These are phyloP conservation scores for Bombyx mori DNA, from an alignment of 1,140 invertebrate genomes.

Conservation along the genomic window ASM3026992v2 NC_085109.1:3854001-3854500, in stretches of 20 bases:
- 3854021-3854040: conserved; percentile 10
- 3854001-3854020: conserved; percentile 16
- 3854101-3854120: conserved; percentile 31
- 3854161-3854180: conserved; percentile 19
- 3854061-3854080: conserved; percentile 45
- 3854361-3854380: conserved; percentile 85
- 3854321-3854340: conserved; percentile 73
- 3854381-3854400: conserved; percentile 95
- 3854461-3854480: conserved; percentile 75
- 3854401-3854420: conserved; percentile 83
- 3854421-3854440: conserved; percentile 56
- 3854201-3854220: conserved; percentile 66
- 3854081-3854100: conserved; percentile 56
- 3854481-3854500: conserved; percentile 89
- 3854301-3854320: conserved; percentile 10
- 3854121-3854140: conserved; percentile 23
- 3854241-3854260: conserved; percentile 75
- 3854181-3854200: conserved; percentile 18
- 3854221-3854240: conserved; percentile 73
- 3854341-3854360: conserved; percentile 84
- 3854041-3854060: conserved; percentile 25
- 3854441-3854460: conserved; percentile 23
- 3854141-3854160: conserved; percentile 17
- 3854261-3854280: conserved; percentile 79
- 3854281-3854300: conserved; percentile 73